Base-by-base conservation (phyloP, 1,140 invertebrate species). In the Papilio glaucus region DNA sequence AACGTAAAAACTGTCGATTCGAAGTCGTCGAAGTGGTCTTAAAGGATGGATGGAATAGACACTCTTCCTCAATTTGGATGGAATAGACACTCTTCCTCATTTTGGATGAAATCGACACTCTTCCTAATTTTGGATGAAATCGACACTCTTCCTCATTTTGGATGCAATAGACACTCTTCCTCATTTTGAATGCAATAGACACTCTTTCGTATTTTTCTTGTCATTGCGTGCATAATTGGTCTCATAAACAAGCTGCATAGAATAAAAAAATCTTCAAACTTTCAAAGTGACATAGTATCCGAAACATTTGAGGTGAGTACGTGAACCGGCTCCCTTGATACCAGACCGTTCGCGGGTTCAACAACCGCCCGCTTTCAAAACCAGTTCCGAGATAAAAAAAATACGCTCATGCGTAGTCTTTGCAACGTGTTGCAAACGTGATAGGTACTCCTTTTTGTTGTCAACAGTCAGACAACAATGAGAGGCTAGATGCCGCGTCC, bases 341-440 rank as follows among this genome's bases (percentile, higher is more conserved):
- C 79, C 70, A 81, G 76, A 76, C 74, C 78, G 76, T 80, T 77
- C 61, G 75, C 77, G 78, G 78, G 87, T 89, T 84, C 87, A 81
- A 76, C 83, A 84, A 83, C 81, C 83, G 76, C 74, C 41, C 79
- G 83, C 88, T 91, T 91, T 91, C 89, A 81, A 88, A 91, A 88
- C 88, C 80, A 74, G 87, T 88, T 85, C 80, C 69, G 75, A 77
- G 83, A 87, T 86, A 88, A 80, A 84, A 80, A 88, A 80, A 83
- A 77, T 71, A 57, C 24, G 49, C 73, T 77, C 76, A 78, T 77
- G 75, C 74, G 76, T 61, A 77, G 72, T 79, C 67, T 73, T 73
- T 75, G 72, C 73, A 62, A 74, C 76, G 74, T 73, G 77, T 77
- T 80, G 75, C 80, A 79, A 65, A 78, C 78, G 68, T 82, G 78